phyloP scores from a whole-genome alignment of 2,888 invertebrate species.

The Dynastes tityus region DNA sequence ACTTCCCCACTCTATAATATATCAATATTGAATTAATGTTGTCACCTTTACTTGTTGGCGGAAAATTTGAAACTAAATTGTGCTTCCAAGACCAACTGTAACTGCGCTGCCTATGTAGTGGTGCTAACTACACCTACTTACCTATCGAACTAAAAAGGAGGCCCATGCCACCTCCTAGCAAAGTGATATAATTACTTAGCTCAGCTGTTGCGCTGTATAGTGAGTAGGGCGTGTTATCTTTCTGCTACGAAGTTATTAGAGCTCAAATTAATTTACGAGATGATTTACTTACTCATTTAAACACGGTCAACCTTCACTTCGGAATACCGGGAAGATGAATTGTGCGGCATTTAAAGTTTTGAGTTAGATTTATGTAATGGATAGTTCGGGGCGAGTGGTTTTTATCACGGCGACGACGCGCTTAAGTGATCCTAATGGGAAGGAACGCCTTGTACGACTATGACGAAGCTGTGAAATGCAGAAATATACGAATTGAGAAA shows the following conservation, averaged over 20 bases:
- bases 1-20: too few species aligned
- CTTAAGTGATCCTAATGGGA: not conserved
- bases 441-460: too few species aligned
- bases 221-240: constrained; percentile 20
- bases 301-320: constrained; percentile 29
- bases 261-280: constrained; percentile 38
- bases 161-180: not conserved
- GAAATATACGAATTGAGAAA: too few species aligned
- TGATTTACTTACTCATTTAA: constrained; percentile 43
- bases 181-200: constrained; percentile 28
- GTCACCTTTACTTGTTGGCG: too few species aligned
- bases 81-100: too few species aligned
- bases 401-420: constrained; percentile 2
- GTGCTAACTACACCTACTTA: not conserved
- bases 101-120: not conserved
- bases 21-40: too few species aligned
- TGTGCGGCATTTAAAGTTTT: constrained; percentile 14
- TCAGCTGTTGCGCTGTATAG: constrained; percentile 43
- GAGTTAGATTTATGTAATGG: constrained; percentile 19
- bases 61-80: too few species aligned
- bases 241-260: constrained; percentile 37
- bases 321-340: constrained; percentile 35
- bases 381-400: not conserved
- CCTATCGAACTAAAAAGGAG: not conserved
- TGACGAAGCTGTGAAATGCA: too few species aligned